Conservation (phyloP, 2,797 vertebrate species). For the Clamator glandarius region DNA sequence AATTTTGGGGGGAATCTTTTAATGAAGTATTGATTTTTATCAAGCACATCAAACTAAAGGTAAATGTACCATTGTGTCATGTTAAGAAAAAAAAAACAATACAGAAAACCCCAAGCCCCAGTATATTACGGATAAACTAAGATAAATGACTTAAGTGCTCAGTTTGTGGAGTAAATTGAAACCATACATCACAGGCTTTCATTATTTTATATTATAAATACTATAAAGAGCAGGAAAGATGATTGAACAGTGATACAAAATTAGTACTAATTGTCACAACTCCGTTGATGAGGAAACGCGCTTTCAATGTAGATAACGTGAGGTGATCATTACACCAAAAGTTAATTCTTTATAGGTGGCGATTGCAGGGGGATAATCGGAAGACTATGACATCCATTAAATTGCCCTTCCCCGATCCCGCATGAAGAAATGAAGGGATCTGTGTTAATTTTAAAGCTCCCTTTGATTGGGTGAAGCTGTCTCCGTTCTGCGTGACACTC, state of each 20-base stretch:
- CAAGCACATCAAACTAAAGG: conserved; percentile 80
- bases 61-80: conserved; percentile 76
- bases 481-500: conserved; percentile 85
- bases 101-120: conserved; percentile 35
- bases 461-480: conserved; percentile 96
- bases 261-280: conserved; percentile 67
- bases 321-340: conserved; percentile 54
- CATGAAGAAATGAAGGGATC: conserved; percentile 88
- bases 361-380: conserved; percentile 73
- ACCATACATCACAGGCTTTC: conserved; percentile 80
- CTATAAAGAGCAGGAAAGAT: conserved; percentile 70
- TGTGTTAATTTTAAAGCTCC: conserved; percentile 91
- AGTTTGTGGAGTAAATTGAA: conserved; percentile 83
- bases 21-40: conserved; percentile 84
- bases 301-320: conserved; percentile 59
- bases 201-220: conserved; percentile 78
- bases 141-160: conserved; percentile 84
- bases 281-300: conserved; percentile 47
- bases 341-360: conserved; percentile 65
- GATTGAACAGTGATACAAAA: conserved; percentile 77
- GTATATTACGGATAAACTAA: conserved; percentile 83
- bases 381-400: conserved; percentile 79
- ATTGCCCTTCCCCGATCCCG: conserved; percentile 83
- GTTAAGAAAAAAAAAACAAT: conserved; percentile 50
- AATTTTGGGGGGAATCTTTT: conserved; percentile 79